These are phyloP conservation scores for Pagetopsis macropterus DNA, from an alignment of 2,797 vertebrate species.

Conservation along the genomic window DNA sequence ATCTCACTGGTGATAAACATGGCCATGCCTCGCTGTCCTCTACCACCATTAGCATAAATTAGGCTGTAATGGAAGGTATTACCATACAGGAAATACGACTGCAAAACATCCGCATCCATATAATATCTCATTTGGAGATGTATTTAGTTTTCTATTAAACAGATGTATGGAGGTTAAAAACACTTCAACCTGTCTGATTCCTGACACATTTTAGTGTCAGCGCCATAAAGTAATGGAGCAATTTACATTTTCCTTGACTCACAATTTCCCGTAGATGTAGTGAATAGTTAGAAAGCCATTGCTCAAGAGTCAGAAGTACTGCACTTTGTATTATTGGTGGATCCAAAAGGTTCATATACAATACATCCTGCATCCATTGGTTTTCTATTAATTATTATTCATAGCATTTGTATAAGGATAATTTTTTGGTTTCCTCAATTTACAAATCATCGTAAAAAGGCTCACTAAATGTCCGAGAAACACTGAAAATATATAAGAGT, in stretches of 20 bases:
- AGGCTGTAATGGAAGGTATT: slow-evolving; percentile 47
- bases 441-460: background rate
- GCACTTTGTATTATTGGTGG: background rate
- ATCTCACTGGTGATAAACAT: slow-evolving; percentile 49
- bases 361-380: background rate
- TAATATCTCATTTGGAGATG: slow-evolving; percentile 1
- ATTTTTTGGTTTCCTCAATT: background rate
- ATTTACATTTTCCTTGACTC: background rate
- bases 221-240: background rate
- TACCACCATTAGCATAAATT: slow-evolving; percentile 38
- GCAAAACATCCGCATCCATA: slow-evolving; percentile 21
- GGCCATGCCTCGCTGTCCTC: slow-evolving; percentile 43
- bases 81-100: slow-evolving; percentile 7
- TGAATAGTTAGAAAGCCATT: background rate
- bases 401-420: background rate
- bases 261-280: background rate
- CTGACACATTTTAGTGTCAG: slow-evolving; percentile 2
- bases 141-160: background rate
- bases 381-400: background rate
- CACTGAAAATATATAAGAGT: too few species aligned
- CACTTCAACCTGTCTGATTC: background rate
- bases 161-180: background rate
- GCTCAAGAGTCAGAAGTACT: background rate
- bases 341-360: background rate
- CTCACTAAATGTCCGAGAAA: too few species aligned